Base-by-base conservation (phyloP, 2,797 vertebrate species). In the Onychomys leucogaster region DNA sequence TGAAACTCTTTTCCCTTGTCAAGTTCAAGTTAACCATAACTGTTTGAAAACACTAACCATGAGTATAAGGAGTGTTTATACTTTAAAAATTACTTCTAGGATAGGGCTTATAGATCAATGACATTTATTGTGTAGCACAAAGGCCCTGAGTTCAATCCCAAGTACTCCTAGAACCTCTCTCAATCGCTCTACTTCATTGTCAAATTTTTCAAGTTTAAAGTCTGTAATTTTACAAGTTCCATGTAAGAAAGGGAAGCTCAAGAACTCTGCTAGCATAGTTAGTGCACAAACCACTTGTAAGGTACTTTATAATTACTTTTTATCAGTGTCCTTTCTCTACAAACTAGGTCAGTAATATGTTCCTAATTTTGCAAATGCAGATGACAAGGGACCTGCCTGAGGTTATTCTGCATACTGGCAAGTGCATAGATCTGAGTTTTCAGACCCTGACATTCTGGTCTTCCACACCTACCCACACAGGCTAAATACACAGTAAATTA, bases 401-500 rank as follows among this genome's bases (percentile, higher is more conserved):
- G 81, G 77, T 96, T 69, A 80, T n/a, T 12, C 10, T n/a, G 17
- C 82, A 75, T 32, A 59, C 32, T 52, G 23, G 43, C 86, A 90
- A 16, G 11, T 37, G 11, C 49, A 90, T 6, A 88, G 61, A 96
- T 90, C 17, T 61, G 82, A 86, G n/a, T 49, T 96, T 95, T 95
- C 43, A 93, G 55, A 88, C 65, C 32, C 92, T 95, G 92, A 86
- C 85, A 90, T 69, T 92, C 77, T 94, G 8, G 41, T 92, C 92
- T 93, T 69, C 67, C 41, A 92, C 2, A 90, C 29, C 73, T 65
- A 63, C 16, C 81, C 61, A 78, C 9, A 78, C 25, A 0, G 1
- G 57, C 81, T 78, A 29, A 69, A 83, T 71, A 25, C 43, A 87
- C 49, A 89, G 11, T 96, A 90, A 97, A 97, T 96, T 95, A 96